Conservation (phyloP, 2,113 vertebrate species). For the Ctenomys sociabilis region DNA sequence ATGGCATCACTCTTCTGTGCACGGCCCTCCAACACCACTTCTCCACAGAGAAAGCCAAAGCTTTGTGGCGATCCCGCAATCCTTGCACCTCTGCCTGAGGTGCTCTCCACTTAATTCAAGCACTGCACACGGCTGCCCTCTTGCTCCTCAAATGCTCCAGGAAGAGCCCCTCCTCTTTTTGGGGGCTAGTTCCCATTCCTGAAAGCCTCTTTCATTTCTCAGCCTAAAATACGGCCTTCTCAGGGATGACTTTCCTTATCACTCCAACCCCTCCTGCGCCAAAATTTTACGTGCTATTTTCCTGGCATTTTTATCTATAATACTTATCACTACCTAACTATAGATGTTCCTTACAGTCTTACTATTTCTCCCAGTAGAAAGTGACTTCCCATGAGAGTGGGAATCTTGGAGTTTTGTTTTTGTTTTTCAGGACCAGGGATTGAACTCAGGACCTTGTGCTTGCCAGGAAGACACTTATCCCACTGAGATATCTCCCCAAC, state of each 20-base stretch:
- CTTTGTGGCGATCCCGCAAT: accelerated
- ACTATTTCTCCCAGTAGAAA: neutral
- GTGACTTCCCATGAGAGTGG: neutral
- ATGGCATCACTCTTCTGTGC: neutral
- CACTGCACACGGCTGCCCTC: neutral
- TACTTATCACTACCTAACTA: neutral
- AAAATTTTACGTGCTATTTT: neutral
- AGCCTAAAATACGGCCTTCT: neutral
- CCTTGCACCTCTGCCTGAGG: neutral
- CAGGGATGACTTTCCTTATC: neutral
- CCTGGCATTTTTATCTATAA: neutral
- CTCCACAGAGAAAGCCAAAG: neutral
- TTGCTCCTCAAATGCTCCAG: neutral
- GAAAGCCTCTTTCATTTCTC: neutral
- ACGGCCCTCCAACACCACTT: neutral
- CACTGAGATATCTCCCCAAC: too few species aligned
- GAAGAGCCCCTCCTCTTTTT: neutral
- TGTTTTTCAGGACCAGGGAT: too few species aligned
- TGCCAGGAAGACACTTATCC: too few species aligned
- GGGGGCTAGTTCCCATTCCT: neutral
- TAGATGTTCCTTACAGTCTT: neutral
- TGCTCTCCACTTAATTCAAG: too few species aligned
- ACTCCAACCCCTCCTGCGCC: neutral
- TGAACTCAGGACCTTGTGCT: too few species aligned
- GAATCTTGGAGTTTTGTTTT: neutral